Evolutionary conservation across 2,113 vertebrate genomes (phyloP).

Genomic region (Clupea harengus): DNA sequence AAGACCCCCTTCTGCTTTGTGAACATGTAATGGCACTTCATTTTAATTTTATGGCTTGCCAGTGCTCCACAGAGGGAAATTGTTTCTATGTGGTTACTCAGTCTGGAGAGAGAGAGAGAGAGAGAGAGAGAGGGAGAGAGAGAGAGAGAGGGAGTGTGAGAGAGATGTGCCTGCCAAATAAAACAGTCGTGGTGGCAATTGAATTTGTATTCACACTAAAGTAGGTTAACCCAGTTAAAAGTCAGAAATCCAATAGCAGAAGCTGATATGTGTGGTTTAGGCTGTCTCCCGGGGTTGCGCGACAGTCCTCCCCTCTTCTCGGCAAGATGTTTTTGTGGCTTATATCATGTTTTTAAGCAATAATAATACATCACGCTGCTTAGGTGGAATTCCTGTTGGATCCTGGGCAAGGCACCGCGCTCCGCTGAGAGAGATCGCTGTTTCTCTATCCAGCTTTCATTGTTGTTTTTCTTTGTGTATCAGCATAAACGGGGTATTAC

Average conservation of each 20-base stretch:
- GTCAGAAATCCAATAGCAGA: conserved; percentile 75
- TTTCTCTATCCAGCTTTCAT: neutral
- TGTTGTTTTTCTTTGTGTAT: conserved; percentile 23
- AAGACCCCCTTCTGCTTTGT: conserved; percentile 45
- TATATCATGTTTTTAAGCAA: conserved; percentile 70
- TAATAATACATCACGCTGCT: conserved; percentile 70
- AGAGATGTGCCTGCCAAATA: conserved; percentile 67
- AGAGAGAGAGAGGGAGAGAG: conserved; percentile 27
- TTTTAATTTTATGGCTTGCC: conserved; percentile 76
- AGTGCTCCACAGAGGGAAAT: conserved; percentile 72
- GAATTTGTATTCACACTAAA: conserved; percentile 80
- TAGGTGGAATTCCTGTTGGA: conserved; percentile 67
- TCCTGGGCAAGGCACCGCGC: conserved; percentile 51
- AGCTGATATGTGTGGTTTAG: conserved; percentile 68
- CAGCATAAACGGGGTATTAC: neutral
- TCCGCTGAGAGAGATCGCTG: conserved; percentile 30
- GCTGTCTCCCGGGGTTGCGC: conserved; percentile 71
- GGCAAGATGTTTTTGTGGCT: conserved; percentile 60
- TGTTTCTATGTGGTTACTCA: conserved; percentile 74
- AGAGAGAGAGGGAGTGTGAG: conserved; percentile 43
- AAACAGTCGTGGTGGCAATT: conserved; percentile 75
- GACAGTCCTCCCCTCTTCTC: conserved; percentile 64
- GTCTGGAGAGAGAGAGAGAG: conserved; percentile 64
- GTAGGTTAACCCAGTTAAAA: conserved; percentile 80
- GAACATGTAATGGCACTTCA: conserved; percentile 72